A percentile compares a stretch with the other conserved stretches of the same genome.
Evolutionary conservation across 2,888 invertebrate species (phyloP).

Genomic region (Drosophila fungiperda): DNA sequence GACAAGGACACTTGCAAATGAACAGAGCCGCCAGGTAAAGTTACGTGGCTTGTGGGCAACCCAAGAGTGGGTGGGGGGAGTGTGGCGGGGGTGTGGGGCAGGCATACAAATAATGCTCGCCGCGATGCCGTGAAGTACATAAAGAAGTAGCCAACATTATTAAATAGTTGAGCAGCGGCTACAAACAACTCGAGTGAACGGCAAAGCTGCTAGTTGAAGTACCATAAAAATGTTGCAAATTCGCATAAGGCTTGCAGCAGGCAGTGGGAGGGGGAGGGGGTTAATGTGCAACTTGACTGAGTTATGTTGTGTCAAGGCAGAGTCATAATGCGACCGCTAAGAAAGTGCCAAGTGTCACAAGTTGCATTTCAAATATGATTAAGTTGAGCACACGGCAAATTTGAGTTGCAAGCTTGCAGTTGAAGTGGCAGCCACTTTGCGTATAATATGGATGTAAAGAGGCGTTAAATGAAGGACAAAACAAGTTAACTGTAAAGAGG

Average conservation of each 20-base stretch:
- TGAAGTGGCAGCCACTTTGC: background rate
- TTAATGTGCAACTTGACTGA: constrained; percentile 64
- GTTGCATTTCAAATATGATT: constrained; percentile 44
- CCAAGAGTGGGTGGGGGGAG: background rate
- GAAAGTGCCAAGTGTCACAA: constrained; percentile 64
- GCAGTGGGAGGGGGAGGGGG: constrained; percentile 7
- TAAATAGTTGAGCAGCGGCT: constrained; percentile 72
- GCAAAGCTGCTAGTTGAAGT: constrained; percentile 7
- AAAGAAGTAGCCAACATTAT: constrained; percentile 70
- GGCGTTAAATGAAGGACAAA: background rate
- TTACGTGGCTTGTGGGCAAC: constrained; percentile 27
- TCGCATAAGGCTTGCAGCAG: constrained; percentile 30
- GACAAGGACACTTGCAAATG: constrained; percentile 71
- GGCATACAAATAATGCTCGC: constrained; percentile 52
- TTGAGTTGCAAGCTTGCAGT: background rate
- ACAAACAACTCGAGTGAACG: constrained; percentile 58
- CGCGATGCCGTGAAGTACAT: constrained; percentile 48
- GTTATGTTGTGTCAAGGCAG: constrained; percentile 58
- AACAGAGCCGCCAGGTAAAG: constrained; percentile 50
- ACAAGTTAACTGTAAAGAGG: background rate
- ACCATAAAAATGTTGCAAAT: constrained; percentile 66
- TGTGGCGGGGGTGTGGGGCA: background rate
- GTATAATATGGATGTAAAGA: background rate
- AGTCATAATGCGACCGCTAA: constrained; percentile 60
- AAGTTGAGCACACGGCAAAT: constrained; percentile 12